Evolutionary conservation across 2,797 vertebrate genomes (phyloP).

Genomic region (Sebastolobus altivelis): DNA sequence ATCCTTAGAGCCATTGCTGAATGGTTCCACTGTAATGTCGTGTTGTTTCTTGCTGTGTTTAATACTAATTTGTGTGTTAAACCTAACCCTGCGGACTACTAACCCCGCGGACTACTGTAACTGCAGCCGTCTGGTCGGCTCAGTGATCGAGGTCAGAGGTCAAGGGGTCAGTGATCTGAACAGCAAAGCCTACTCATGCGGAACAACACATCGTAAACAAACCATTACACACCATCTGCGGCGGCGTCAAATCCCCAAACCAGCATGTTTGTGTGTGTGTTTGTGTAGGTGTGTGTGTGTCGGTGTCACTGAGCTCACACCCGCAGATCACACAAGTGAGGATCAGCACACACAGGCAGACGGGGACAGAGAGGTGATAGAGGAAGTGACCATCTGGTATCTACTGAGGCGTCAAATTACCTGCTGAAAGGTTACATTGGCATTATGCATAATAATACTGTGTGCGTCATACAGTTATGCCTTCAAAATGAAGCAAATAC

Average conservation of each 20-base stretch:
- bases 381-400: constrained; percentile 76
- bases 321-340: constrained; percentile 47
- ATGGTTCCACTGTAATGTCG: not conserved
- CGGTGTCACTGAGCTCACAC: constrained; percentile 46
- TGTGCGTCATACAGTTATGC: not conserved
- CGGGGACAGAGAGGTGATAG: constrained; percentile 58
- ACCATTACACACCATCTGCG: constrained; percentile 79
- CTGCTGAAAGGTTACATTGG: constrained; percentile 56
- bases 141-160: constrained; percentile 62
- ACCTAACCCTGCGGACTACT: constrained; percentile 1
- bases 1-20: not conserved
- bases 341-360: constrained; percentile 64
- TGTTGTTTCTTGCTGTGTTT: not conserved
- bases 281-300: constrained; percentile 58
- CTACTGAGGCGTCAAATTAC: constrained; percentile 59
- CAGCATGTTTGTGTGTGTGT: constrained; percentile 23
- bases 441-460: constrained; percentile 5
- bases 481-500: not conserved
- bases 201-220: constrained; percentile 82
- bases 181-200: constrained; percentile 71
- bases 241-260: constrained; percentile 64
- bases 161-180: constrained; percentile 67
- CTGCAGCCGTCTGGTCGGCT: constrained; percentile 53
- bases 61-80: constrained; percentile 24
- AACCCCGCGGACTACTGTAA: constrained; percentile 13